Base-by-base conservation (phyloP, 2,888 invertebrate genomes). In the Eulithis prunata region DNA sequence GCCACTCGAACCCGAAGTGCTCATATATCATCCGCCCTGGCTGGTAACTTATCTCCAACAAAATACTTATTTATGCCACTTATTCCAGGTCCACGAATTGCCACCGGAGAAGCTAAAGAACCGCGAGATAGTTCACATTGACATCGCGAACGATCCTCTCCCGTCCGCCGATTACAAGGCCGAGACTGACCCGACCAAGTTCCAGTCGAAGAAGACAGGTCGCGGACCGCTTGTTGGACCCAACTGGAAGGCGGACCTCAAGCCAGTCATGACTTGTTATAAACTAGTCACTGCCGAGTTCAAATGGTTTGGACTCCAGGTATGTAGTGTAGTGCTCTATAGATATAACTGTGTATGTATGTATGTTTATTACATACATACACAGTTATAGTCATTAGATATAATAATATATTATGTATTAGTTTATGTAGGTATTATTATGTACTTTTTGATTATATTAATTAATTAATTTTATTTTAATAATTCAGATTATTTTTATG, bases 191-290 rank as follows among this genome's bases (percentile, higher is more conserved):
- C 93, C 93, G 41, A 94, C 94, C 54, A 96, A 96, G 86, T 99
- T 97, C 91, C 96, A 97, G 87, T 99, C 99, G 57, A 89, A 92
- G 80, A 99, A 99, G 94, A 99, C 99, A 13, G 98, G 97, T 13
- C 95, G 99, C 80, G 99, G 99, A 8, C 99, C 99, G 47, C 94
- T 99, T 64, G 89, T 93, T 69, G 96, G 96, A 0, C 94, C 95
- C 75, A 95, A 96, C 73, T 98, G 98, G 98, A 96, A 96, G 90
- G 94, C 95, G 64, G 94, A 94, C 49, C 95, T 95, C 54, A 93
- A 96, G 61, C 98, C 98, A 14, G 97, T 99, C 69, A 99, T 99
- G 99, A 99, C 98, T 59, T 98, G 98, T 88, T 99, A 99, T 92
- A 99, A 99, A 92, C 94, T 99, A 76, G 99, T 99, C 78, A 98